phyloP scores from a whole-genome alignment of 1,140 invertebrate species.

The Globodera rostochiensis region DNA sequence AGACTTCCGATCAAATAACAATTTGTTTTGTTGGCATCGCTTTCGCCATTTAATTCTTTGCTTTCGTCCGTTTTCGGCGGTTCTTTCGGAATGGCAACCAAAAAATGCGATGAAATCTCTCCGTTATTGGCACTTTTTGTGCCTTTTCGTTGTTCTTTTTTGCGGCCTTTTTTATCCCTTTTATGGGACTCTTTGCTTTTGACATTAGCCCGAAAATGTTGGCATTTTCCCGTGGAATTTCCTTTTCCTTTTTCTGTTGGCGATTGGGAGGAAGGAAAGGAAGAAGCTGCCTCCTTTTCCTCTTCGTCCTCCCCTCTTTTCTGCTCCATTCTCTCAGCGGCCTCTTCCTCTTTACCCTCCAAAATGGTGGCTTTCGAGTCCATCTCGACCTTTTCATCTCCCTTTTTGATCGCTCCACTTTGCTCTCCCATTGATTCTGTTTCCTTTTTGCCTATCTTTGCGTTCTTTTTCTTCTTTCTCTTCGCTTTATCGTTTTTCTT shows the following conservation, averaged over 20 bases:
- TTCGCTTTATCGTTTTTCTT: not conserved
- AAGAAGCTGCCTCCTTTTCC: not conserved
- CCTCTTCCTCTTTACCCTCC: not conserved
- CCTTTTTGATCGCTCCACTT: not conserved
- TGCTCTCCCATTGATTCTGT: not conserved
- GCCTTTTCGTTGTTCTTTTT: not conserved
- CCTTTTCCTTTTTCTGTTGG: not conserved
- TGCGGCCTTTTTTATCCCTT: not conserved
- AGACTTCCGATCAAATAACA: not conserved
- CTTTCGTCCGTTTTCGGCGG: not conserved
- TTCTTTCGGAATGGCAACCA: too few relatives aligned
- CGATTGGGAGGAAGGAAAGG: too few relatives aligned
- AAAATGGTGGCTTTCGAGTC: not conserved
- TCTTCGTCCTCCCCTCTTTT: not conserved
- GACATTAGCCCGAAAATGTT: too few relatives aligned
- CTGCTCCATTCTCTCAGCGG: not conserved
- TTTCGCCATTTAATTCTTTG: not conserved
- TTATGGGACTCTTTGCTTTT: not conserved
- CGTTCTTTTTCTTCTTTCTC: not conserved
- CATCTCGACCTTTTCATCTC: not conserved
- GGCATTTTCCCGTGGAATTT: not conserved
- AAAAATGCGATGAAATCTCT: too few relatives aligned
- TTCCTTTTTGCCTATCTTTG: not conserved
- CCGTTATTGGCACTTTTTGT: not conserved
- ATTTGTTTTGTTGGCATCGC: not conserved